A percentile compares a stretch with the other conserved stretches of the same genome.
Evolutionary conservation across 2,888 invertebrate genomes (phyloP).

Genomic region (Cheilosia grossa): DNA sequence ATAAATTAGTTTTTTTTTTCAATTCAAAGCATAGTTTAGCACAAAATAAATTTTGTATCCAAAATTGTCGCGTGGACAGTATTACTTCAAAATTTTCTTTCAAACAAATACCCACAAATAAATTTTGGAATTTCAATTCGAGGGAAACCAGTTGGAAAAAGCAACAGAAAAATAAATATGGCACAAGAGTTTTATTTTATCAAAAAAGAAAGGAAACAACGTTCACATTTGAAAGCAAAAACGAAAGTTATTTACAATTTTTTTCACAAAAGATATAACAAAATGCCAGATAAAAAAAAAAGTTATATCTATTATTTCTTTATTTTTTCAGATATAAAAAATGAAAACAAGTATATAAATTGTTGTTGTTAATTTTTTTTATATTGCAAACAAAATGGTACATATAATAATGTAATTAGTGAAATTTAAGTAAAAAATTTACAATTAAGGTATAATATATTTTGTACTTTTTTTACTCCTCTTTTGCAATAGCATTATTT

Average conservation of each 20-base stretch:
- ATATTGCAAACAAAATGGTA: constrained; percentile 38
- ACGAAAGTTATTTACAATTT: constrained; percentile 43
- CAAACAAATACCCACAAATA: background rate
- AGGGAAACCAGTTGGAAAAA: constrained; percentile 14
- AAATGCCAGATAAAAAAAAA: constrained; percentile 60
- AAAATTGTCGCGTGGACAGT: constrained; percentile 30
- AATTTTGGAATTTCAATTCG: background rate
- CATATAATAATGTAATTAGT: constrained; percentile 57
- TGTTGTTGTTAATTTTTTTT: constrained; percentile 71
- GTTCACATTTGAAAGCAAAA: constrained; percentile 17
- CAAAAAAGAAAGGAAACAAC: background rate
- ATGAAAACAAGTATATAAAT: constrained; percentile 27
- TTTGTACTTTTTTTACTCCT: constrained; percentile 71
- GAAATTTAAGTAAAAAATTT: constrained; percentile 62
- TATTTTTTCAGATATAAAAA: constrained; percentile 18
- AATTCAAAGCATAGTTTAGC: constrained; percentile 9
- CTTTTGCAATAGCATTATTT: constrained; percentile 68
- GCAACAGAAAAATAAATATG: constrained; percentile 21
- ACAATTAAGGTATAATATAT: constrained; percentile 67
- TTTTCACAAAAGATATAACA: constrained; percentile 35
- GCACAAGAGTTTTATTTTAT: constrained; percentile 31
- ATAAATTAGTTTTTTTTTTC: constrained; percentile 7
- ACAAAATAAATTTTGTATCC: background rate
- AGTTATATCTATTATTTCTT: constrained; percentile 58
- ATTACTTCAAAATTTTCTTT: constrained; percentile 17